Base-by-base conservation (phyloP, 2,797 vertebrate species). In the Anguilla megastoma region DNA sequence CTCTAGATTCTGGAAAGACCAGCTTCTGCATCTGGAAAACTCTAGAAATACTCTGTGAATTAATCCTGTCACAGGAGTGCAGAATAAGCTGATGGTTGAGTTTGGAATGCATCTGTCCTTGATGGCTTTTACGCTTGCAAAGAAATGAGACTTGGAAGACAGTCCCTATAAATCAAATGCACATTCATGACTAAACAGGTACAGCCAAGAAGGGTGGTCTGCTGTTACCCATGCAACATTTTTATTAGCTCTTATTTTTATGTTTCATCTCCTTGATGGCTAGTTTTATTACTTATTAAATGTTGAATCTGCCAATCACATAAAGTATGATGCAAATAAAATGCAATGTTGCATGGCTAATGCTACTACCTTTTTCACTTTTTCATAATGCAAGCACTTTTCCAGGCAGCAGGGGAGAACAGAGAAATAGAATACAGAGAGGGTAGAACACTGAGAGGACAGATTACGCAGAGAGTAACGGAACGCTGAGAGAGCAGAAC, bases 141-240 rank as follows among this genome's bases (percentile, higher is more conserved):
- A 91, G 92, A 89, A 87, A 85, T 89, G 89, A 30, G 66, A 85
- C 89, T 85, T 90, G 87, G 86, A 84, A 85, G 91, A 48, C 76
- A 66, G 30, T 33, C 84, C 66, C 21, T 88, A 90, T 92, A 89
- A 92, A 92, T 92, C 90, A 90, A 36, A 80, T 85, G 60, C 88
- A 90, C 88, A 80, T 89, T 89, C 84, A 88, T n/a, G 89, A 91
- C 56, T 60, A 85, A 85, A 10, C 9, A 8, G 63, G 54, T 87
- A 83, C n/a, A 41, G 3, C 71, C 58, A 2, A 30, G 41, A 33
- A 30, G 86, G 48, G 74, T 58, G 33, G 56, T 58, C 74, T 74
- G 2, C 27, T 74, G 82, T 69, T 76, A 88, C 52, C 24, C n/a
- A 56, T 24, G 21, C 52, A 60, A 16, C 56, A 79, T 45, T 90